Evolutionary conservation across 1,140 invertebrate species (phyloP).

Genomic region (Chelonus insularis): DNA sequence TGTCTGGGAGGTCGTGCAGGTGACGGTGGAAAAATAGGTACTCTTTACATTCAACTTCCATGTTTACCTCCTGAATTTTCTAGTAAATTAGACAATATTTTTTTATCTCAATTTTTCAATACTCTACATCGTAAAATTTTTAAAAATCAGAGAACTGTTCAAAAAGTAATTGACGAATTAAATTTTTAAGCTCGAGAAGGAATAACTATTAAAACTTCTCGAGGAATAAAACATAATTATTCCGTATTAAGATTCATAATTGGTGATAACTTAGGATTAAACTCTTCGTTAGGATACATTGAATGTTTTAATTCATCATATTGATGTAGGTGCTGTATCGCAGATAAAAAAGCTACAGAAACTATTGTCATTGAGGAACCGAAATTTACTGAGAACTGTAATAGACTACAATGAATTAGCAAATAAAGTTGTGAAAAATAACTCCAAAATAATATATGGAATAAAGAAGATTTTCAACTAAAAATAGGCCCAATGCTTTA

Average conservation of each 20-base stretch:
- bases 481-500: neutral
- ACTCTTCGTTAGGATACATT: constrained; percentile 27
- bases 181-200: constrained; percentile 17
- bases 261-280: constrained; percentile 37
- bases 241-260: constrained; percentile 32
- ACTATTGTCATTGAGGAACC: neutral
- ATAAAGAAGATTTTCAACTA: constrained; percentile 12
- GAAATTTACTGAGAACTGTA: too few species aligned
- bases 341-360: neutral
- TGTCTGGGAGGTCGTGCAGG: constrained; percentile 31
- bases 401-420: neutral
- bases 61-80: constrained; percentile 31
- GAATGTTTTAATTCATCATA: constrained; percentile 27
- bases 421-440: too few species aligned
- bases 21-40: constrained; percentile 33
- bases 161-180: constrained; percentile 27
- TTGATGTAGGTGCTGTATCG: constrained; percentile 17
- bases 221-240: constrained; percentile 17
- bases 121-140: constrained; percentile 30
- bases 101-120: constrained; percentile 33
- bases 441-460: constrained; percentile 20
- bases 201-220: neutral
- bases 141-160: constrained; percentile 51
- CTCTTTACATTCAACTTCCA: constrained; percentile 33
- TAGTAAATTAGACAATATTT: constrained; percentile 32